Percentiles rank a stretch among this genome's conserved stretches.
phyloP scores from a whole-genome alignment of 2,113 vertebrate species.

The Pycnonotus jocosus region DNA sequence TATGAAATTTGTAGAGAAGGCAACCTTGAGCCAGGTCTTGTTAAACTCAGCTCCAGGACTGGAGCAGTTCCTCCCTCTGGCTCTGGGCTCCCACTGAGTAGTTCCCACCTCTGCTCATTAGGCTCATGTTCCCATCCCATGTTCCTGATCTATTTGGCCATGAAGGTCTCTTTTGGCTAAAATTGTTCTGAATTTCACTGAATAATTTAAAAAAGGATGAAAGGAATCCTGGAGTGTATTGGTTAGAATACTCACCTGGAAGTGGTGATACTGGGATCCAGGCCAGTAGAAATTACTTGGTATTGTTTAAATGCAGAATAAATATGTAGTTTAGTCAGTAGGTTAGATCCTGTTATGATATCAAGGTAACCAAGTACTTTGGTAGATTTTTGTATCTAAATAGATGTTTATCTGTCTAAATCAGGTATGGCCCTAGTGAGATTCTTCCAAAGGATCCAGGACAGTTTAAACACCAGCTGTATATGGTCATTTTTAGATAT shows the following conservation, averaged over 20 bases:
- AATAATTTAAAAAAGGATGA: background rate
- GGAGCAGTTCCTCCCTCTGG: background rate
- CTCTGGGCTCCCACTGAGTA: background rate
- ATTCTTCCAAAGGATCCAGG: background rate
- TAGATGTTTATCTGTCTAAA: background rate
- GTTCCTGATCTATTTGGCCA: background rate
- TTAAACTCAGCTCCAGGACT: background rate
- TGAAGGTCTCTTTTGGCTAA: background rate
- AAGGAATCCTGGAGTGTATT: background rate
- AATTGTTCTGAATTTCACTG: background rate
- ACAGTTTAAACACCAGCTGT: background rate
- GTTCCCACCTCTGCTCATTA: background rate
- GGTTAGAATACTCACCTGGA: background rate
- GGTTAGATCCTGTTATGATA: background rate
- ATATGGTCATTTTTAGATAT: background rate
- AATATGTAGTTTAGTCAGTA: background rate
- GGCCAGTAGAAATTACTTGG: background rate
- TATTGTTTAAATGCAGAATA: background rate
- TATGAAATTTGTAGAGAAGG: background rate
- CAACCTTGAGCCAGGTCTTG: background rate
- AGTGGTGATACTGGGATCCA: background rate
- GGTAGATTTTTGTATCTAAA: background rate
- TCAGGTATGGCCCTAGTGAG: background rate
- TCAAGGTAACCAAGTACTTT: background rate
- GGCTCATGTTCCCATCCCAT: accelerated